Percentiles rank a stretch among this genome's conserved stretches.
phyloP scores from a whole-genome alignment of 2,888 invertebrate species.

The Drosophila parthenogenetica region DNA sequence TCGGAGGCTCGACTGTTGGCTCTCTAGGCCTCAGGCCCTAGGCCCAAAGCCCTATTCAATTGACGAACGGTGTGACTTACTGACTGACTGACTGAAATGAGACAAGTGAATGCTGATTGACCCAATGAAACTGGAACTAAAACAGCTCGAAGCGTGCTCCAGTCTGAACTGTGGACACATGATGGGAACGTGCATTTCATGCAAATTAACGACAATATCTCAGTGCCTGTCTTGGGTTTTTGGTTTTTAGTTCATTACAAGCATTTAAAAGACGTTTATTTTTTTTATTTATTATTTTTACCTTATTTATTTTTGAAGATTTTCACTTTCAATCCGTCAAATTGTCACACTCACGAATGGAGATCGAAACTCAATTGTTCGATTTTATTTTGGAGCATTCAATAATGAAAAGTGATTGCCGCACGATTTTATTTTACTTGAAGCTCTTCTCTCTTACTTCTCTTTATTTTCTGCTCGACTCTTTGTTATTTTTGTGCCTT shows the following conservation, averaged over 20 bases:
- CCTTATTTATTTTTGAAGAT: slow-evolving; percentile 38
- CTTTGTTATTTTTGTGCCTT: slow-evolving; percentile 27
- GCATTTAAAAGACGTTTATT: slow-evolving; percentile 66
- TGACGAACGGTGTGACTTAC: slow-evolving; percentile 15
- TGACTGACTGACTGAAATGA: slow-evolving; percentile 51
- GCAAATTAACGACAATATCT: slow-evolving; percentile 70
- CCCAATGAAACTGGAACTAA: slow-evolving; percentile 56
- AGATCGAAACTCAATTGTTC: slow-evolving; percentile 51
- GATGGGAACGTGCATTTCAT: slow-evolving; percentile 74
- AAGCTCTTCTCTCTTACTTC: slow-evolving; percentile 6
- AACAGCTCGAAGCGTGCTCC: slow-evolving; percentile 42
- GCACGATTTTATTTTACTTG: slow-evolving; percentile 59
- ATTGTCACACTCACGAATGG: slow-evolving; percentile 66
- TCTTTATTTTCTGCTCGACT: slow-evolving; percentile 9
- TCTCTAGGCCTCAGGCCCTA: slow-evolving; percentile 38
- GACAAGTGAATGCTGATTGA: slow-evolving; percentile 79
- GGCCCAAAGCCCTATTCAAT: slow-evolving; percentile 41
- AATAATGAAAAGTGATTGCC: slow-evolving; percentile 68
- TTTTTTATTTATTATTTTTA: slow-evolving; percentile 33
- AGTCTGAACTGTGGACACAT: slow-evolving; percentile 13
- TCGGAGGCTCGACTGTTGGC: neutral
- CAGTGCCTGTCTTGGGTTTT: slow-evolving; percentile 8
- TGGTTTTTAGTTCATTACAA: slow-evolving; percentile 43
- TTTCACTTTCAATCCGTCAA: slow-evolving; percentile 78
- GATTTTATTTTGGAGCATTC: slow-evolving; percentile 52